Evolutionary conservation across 2,888 invertebrate genomes (phyloP), one percentile per base, ranked within the genome.

Genomic region (Troilus luridus): DNA sequence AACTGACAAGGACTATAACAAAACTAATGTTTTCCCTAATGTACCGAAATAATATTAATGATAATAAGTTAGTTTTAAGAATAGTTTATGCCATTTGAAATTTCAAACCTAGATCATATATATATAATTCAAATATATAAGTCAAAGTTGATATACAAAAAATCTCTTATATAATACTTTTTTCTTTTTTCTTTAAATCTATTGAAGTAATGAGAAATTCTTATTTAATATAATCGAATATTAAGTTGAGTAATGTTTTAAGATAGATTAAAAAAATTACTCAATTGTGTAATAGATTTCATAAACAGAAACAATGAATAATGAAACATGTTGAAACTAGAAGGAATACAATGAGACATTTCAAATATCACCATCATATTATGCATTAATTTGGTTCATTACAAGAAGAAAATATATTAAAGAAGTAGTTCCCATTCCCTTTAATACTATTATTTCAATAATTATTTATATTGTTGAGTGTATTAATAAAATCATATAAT

Each of bases 191-290:
- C 12, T 27, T 41, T 3, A 3, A 24, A 11, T 67, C 24, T 14
- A 24, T 67, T 67, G 24, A 24, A 24, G 0, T n/a, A 91, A 88
- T 72, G 93, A 93, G 24, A 27, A 60, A 54, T 41, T 89, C 56
- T 59, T 12, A 91, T 56, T 90, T 56, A 77, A 64, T 56, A 85
- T 85, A 10, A 85, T 85, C 56, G 56, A n/a, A 85, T 81, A 21
- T 85, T 56, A 56, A 85, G 17, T 58, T 85, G 14, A 56, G 19
- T 14, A 85, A 56, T 85, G 7, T 58, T n/a, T 85, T 6, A 56
- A 12, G 9, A 54, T 58, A 27, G 59, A 24, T 88, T 58, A 88
- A 91, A 88, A 90, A 59, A 88, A 72, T 58, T 59, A n/a, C 60
- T 64, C 58, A 90, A 60, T 85, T 90, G 88, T 27, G 88, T 60